A percentile compares a stretch with the other conserved stretches of the same genome.
Conservation (phyloP, 2,797 vertebrate genomes). For the Todus mexicanus region DNA sequence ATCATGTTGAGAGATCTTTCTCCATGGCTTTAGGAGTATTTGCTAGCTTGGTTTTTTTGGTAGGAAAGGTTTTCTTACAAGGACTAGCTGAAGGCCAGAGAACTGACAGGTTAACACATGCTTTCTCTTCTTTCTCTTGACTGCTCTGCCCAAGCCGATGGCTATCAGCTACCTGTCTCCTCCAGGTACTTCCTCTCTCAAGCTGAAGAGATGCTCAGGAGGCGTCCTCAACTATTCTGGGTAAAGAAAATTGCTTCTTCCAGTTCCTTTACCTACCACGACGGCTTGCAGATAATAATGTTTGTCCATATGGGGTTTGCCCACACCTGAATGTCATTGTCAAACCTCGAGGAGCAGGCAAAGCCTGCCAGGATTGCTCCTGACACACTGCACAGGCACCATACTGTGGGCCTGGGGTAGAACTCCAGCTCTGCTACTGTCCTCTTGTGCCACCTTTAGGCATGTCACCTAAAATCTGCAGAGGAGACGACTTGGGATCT, state of each 20-base stretch:
- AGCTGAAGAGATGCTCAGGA: neutral
- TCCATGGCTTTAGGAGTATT: neutral
- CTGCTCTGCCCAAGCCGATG: neutral
- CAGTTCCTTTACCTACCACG: neutral
- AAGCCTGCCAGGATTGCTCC: neutral
- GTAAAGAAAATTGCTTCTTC: neutral
- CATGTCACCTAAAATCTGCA: neutral
- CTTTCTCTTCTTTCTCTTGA: neutral
- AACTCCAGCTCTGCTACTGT: neutral
- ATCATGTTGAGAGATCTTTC: neutral
- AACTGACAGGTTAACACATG: neutral
- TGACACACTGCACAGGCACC: neutral
- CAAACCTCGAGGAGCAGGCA: neutral
- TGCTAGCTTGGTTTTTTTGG: neutral
- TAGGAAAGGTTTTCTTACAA: neutral
- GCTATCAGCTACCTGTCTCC: neutral
- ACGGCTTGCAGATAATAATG: neutral
- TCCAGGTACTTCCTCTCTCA: neutral
- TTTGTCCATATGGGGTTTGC: neutral
- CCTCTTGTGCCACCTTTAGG: constrained; percentile 11
- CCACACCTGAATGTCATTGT: neutral
- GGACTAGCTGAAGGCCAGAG: neutral
- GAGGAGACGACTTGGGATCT: neutral
- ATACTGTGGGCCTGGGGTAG: neutral
- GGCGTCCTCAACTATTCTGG: neutral